A percentile compares a stretch with the other conserved stretches of the same genome.
Conservation (phyloP, 2,797 vertebrate genomes). For the Momotus momota region DNA sequence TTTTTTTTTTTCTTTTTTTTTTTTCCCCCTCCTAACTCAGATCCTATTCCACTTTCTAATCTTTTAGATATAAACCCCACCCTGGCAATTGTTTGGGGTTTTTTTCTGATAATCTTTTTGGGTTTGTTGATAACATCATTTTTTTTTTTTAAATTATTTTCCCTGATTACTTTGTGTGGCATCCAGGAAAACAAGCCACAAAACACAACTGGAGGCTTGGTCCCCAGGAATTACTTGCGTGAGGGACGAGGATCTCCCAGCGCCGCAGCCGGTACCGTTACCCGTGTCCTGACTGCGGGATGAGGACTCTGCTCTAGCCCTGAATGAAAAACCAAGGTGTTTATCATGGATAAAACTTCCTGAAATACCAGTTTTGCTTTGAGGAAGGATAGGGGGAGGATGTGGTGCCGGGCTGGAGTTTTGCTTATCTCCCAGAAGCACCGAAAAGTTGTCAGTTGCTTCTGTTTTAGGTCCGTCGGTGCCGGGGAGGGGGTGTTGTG, state of each 20-base stretch:
- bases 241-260: not conserved
- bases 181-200: not conserved
- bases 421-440: not conserved
- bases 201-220: not conserved
- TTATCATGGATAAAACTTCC: not conserved
- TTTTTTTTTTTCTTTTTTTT: no score
- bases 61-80: not conserved
- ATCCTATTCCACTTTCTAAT: not conserved
- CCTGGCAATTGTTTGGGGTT: not conserved
- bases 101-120: not conserved
- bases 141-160: not conserved
- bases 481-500: not conserved
- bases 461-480: not conserved
- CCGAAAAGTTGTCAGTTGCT: not conserved
- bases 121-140: not conserved
- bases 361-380: not conserved
- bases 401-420: not conserved
- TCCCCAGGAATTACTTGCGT: not conserved
- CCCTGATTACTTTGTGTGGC: not conserved
- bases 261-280: rapidly evolving
- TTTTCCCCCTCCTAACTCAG: not conserved
- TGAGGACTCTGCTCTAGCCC: not conserved
- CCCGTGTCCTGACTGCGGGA: rapidly evolving
- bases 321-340: rapidly evolving
- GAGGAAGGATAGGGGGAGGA: not conserved